A percentile compares a stretch with the other conserved stretches of the same genome.
phyloP scores from a whole-genome alignment of 1,140 invertebrate species.

The Saxidomus purpurata region DNA sequence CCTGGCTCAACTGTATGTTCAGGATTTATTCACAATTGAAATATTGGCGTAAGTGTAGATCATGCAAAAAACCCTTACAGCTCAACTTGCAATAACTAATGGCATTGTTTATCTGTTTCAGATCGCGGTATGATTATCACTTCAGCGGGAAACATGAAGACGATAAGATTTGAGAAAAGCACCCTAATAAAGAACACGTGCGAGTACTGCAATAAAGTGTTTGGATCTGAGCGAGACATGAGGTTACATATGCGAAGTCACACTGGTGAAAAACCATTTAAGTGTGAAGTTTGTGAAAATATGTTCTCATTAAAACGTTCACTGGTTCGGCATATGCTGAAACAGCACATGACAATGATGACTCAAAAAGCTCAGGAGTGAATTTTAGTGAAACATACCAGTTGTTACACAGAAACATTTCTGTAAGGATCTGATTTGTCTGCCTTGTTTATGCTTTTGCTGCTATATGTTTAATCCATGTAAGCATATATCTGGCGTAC shows the following conservation, averaged over 20 bases:
- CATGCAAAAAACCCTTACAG: no score
- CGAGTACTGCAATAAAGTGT: slow-evolving; percentile 7
- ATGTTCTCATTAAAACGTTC: slow-evolving; percentile 5
- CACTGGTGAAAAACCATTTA: slow-evolving; percentile 95
- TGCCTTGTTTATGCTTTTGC: no score
- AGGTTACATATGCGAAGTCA: slow-evolving; percentile 74
- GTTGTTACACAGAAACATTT: no score
- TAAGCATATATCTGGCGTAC: no score
- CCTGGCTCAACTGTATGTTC: no score
- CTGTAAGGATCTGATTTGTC: no score
- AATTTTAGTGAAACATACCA: no score
- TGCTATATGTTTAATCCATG: no score
- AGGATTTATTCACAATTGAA: no score
- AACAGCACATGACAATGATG: neutral
- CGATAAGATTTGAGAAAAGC: slow-evolving; percentile 15
- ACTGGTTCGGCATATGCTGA: neutral
- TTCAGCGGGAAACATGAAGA: neutral
- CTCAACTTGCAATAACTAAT: slow-evolving; percentile 20
- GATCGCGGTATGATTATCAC: slow-evolving; percentile 1
- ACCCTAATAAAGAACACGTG: slow-evolving; percentile 6
- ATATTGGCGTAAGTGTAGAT: no score
- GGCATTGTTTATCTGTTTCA: slow-evolving; percentile 21
- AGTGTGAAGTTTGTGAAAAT: slow-evolving; percentile 93
- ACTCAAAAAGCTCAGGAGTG: no score
- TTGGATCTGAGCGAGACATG: slow-evolving; percentile 20